Evolutionary conservation across 2,113 vertebrate genomes (phyloP), one percentile per base, ranked within the genome.

Genomic region (Rhombomys opimus): DNA sequence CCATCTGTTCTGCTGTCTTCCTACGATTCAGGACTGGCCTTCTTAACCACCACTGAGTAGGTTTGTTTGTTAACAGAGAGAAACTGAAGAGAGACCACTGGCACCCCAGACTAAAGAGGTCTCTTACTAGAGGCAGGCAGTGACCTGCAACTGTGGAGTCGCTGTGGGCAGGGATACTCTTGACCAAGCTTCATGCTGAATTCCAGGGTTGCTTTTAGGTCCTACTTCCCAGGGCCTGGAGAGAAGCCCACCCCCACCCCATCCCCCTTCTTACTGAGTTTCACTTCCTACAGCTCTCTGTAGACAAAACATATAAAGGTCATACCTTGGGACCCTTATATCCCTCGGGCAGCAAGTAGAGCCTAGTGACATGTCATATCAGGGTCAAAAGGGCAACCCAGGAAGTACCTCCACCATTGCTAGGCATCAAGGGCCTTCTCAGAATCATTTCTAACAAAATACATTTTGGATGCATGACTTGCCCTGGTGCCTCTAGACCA

Each of bases 121-220:
- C 70, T 63, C 75, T 35, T 30, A 20, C 27, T n/a, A 17, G 22
- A 90, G 52, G 61, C 61, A 80, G 32, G 30, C 88, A 90, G 17
- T 11, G n/a, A 46, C 0, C 5, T 2, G 6, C 30, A 13, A 38
- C 70, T 25, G 22, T 32, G 8, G 3, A 61, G 17, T 1, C 14
- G 65, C 10, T 17, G 41, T 65, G 22, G 50, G 14, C 59, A n/a
- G 67, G 35, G 4, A 4, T 65, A 9, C 20, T 61, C 32, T 59
- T 20, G 50, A 61, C 12, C 17, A 80, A 75, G 54, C 8, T 41
- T 15, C 15, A 41, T 11, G 22, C 59, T 63, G 32, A 72, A 65
- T 10, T 68, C 27, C 27, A n/a, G 57, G 50, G 70, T 13, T 70
- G 89, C 59, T 15, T 57, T 77, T 78, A 65, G 46, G 89, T 88